These are phyloP conservation scores for Anneissia japonica DNA, from an alignment of 35 echinoderm and acorn worm genomes.

Conservation along the genomic window DNA sequence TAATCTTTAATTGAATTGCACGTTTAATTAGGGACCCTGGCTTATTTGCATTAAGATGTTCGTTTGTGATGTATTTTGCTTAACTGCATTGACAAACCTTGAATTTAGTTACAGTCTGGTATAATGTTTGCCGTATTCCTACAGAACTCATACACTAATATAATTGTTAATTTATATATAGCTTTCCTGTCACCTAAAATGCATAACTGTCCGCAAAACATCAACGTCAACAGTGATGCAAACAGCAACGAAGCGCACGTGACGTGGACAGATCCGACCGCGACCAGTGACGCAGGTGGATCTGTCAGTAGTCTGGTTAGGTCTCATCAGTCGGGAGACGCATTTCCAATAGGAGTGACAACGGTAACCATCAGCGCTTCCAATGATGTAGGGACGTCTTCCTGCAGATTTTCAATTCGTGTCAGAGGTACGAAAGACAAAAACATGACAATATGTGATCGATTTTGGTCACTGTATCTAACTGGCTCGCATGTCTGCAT, in stretches of 20 bases:
- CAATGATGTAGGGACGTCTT: neutral
- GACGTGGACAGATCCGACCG: neutral
- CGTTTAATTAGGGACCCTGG: too few species aligned
- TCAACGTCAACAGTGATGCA: neutral
- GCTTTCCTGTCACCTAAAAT: neutral
- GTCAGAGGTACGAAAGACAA: neutral
- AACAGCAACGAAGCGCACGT: neutral
- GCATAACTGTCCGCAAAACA: neutral
- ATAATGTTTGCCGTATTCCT: too few species aligned
- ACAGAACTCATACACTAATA: too few species aligned
- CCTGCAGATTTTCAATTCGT: neutral
- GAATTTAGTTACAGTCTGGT: too few species aligned
- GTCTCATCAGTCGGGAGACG: neutral
- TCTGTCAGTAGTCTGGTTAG: neutral
- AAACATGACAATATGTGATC: too few species aligned
- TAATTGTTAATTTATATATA: neutral
- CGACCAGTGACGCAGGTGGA: neutral
- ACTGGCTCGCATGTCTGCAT: too few species aligned
- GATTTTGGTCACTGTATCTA: too few species aligned
- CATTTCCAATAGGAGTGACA: neutral
- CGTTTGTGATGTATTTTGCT: too few species aligned
- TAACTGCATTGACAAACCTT: too few species aligned
- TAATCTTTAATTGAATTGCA: too few species aligned
- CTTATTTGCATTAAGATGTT: too few species aligned
- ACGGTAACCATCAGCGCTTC: neutral